A percentile compares a stretch with the other conserved stretches of the same genome.
Conservation (phyloP, 2,797 vertebrate genomes). For the Schizopygopsis pylzovi region DNA sequence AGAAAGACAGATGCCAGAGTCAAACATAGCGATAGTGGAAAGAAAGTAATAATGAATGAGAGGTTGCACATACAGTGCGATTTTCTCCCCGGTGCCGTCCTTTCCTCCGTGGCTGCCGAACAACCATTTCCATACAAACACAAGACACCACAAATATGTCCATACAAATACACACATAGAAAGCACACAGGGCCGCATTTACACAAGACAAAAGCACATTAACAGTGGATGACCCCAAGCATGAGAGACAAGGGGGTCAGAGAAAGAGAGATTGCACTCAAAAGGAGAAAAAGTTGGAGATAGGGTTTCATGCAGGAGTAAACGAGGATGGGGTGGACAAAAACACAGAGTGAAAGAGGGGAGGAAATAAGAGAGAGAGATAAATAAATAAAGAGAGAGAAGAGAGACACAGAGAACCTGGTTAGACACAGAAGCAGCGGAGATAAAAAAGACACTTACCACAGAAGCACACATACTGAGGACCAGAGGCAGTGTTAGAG, state of each 20-base stretch:
- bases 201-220: conserved; percentile 58
- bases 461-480: conserved; percentile 70
- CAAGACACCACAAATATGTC: conserved; percentile 63
- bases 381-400: conserved; percentile 49
- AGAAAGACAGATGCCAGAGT: conserved; percentile 5
- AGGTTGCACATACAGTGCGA: conserved; percentile 88
- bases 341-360: conserved; percentile 31
- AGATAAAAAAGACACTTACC: conserved; percentile 79
- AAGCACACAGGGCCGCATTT: conserved; percentile 45
- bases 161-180: conserved; percentile 61
- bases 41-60: not conserved
- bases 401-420: conserved; percentile 71
- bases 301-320: conserved; percentile 9
- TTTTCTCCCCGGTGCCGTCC: conserved; percentile 92
- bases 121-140: conserved; percentile 68
- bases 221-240: conserved; percentile 51
- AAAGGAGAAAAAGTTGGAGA: conserved; percentile 7
- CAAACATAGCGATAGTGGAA: not conserved
- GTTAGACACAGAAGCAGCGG: conserved; percentile 78
- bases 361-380: conserved; percentile 33
- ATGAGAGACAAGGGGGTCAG: conserved; percentile 1
- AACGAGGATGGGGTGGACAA: conserved; percentile 1
- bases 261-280: conserved; percentile 35
- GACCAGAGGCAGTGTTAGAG: conserved; percentile 67
- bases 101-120: conserved; percentile 90